Conservation (phyloP, 2,797 vertebrate genomes). For the Alfaro cultratus region DNA sequence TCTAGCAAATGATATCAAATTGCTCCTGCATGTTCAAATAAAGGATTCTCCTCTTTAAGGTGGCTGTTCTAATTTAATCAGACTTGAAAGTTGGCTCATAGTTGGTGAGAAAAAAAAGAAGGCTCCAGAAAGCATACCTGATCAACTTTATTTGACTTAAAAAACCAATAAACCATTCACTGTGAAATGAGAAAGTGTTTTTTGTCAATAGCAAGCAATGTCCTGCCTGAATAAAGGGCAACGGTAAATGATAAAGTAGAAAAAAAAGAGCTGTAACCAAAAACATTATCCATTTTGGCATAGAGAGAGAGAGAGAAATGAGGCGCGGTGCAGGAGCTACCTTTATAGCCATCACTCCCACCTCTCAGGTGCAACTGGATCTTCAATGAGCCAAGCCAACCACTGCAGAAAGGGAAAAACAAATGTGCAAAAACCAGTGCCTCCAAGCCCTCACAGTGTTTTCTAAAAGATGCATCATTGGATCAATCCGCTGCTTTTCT, state of each 20-base stretch:
- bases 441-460: slow-evolving; percentile 7
- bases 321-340: background rate
- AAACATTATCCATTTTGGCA: background rate
- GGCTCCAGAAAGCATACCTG: background rate
- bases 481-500: slow-evolving; percentile 8
- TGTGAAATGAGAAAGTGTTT: background rate
- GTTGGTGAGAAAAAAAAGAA: background rate
- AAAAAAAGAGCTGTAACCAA: background rate
- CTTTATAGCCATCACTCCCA: background rate
- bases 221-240: background rate
- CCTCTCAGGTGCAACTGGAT: background rate
- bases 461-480: slow-evolving; percentile 9
- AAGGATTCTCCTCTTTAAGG: background rate
- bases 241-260: background rate
- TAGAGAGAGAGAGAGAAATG: background rate
- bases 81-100: slow-evolving; percentile 7
- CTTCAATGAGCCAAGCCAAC: background rate
- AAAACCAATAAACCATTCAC: background rate
- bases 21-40: background rate
- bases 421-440: no score
- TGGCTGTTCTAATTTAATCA: slow-evolving; percentile 1
- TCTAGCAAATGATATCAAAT: background rate
- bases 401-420: background rate
- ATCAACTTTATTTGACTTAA: background rate
- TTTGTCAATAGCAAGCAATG: background rate